Evolutionary conservation across 2,888 invertebrate genomes (phyloP).

Genomic region (Mythimna albipuncta): DNA sequence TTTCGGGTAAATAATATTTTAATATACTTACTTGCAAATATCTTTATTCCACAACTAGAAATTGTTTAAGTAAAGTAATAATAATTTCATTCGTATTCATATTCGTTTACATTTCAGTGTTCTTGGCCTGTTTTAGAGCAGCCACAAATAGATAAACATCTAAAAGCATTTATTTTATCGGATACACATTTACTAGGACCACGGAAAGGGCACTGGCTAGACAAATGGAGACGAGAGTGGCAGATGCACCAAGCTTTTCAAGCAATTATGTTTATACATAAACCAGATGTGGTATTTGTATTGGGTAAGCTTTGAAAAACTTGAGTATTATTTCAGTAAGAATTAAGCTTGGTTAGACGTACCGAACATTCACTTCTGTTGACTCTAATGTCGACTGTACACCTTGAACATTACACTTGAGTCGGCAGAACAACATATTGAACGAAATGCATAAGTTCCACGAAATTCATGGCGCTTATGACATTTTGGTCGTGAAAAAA

Average conservation of each 20-base stretch:
- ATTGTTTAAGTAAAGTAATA: background rate
- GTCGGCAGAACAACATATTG: too few relatives aligned
- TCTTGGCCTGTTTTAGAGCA: conserved; percentile 92
- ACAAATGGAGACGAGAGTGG: conserved; percentile 98
- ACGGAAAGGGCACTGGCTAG: conserved; percentile 97
- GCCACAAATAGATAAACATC: conserved; percentile 75
- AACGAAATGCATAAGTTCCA: too few relatives aligned
- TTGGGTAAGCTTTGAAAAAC: conserved; percentile 91
- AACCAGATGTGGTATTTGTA: conserved; percentile 97
- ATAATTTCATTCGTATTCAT: background rate
- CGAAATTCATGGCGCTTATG: too few relatives aligned
- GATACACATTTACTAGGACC: conserved; percentile 98
- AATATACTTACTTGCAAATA: background rate
- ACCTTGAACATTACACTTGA: too few relatives aligned
- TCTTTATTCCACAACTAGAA: background rate
- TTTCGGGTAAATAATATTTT: conserved; percentile 74
- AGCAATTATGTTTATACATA: conserved; percentile 94
- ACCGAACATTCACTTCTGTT: too few relatives aligned
- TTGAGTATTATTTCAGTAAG: background rate
- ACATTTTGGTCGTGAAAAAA: too few relatives aligned
- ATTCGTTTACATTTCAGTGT: conserved; percentile 89
- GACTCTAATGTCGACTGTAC: too few relatives aligned
- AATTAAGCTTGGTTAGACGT: background rate
- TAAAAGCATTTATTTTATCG: conserved; percentile 95
- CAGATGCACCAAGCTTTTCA: conserved; percentile 98